These are phyloP conservation scores for Ictalurus punctatus DNA, from an alignment of 2,113 vertebrate species.

Conservation along the genomic window DNA sequence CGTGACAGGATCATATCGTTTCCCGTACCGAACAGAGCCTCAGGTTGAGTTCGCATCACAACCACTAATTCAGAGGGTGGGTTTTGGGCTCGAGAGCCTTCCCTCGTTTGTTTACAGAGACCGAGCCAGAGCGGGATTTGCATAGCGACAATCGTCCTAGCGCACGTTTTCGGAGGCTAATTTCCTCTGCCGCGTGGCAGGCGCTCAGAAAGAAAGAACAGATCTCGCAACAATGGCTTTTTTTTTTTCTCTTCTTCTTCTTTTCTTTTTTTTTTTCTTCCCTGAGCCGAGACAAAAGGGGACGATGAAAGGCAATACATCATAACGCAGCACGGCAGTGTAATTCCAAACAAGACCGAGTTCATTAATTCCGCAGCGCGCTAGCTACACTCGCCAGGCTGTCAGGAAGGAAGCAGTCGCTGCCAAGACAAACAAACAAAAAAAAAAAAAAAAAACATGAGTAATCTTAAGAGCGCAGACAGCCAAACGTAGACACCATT, in stretches of 20 bases:
- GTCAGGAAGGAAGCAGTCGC: constrained; percentile 37
- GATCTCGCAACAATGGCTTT: constrained; percentile 36
- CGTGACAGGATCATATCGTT: neutral
- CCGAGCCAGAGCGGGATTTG: constrained; percentile 38
- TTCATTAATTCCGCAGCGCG: constrained; percentile 45
- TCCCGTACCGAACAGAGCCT: neutral
- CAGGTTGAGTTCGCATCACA: neutral
- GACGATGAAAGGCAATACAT: constrained; percentile 50
- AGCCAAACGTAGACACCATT: constrained; percentile 5
- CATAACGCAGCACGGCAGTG: constrained; percentile 35
- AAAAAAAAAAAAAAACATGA: constrained; percentile 6
- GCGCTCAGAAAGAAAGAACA: constrained; percentile 34
- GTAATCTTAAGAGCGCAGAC: constrained; percentile 20
- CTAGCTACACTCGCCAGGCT: constrained; percentile 17
- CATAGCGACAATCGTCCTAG: constrained; percentile 30
- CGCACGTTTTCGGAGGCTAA: constrained; percentile 30
- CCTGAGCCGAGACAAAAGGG: constrained; percentile 46
- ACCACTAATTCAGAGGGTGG: neutral
- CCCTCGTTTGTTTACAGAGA: constrained; percentile 44
- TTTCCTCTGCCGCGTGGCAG: constrained; percentile 41
- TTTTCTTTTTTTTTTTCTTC: constrained; percentile 7
- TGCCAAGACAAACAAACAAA: constrained; percentile 30
- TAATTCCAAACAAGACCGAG: constrained; percentile 45
- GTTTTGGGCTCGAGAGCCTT: neutral
- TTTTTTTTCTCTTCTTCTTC: neutral